A percentile compares a stretch with the other conserved stretches of the same genome.
Evolutionary conservation across 2,797 vertebrate genomes (phyloP).

Genomic region (Sparus aurata): DNA sequence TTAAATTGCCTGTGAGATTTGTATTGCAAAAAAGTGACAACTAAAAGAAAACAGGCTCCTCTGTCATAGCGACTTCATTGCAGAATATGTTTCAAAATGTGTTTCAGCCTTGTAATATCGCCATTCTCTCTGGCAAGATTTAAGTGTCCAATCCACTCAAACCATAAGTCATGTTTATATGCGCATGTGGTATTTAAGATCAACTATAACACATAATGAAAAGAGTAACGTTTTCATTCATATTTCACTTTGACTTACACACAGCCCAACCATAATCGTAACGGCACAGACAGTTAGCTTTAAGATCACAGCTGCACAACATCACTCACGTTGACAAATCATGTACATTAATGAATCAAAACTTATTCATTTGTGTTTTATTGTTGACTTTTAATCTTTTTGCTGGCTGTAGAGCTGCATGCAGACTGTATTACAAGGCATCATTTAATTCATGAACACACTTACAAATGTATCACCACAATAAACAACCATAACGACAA

Average conservation of each 20-base stretch:
- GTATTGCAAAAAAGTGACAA: slow-evolving; percentile 30
- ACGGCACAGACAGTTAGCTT: slow-evolving; percentile 12
- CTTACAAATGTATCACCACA: slow-evolving; percentile 10
- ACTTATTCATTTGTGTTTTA: slow-evolving; percentile 36
- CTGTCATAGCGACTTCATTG: slow-evolving; percentile 14
- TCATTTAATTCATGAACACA: slow-evolving; percentile 26
- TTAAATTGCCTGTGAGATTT: slow-evolving; percentile 39
- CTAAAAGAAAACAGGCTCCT: slow-evolving; percentile 18
- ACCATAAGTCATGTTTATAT: slow-evolving; percentile 44
- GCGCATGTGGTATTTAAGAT: slow-evolving; percentile 13
- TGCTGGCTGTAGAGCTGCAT: slow-evolving; percentile 6
- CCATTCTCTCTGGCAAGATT: slow-evolving; percentile 12
- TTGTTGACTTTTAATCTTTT: slow-evolving; percentile 25
- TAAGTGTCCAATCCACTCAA: slow-evolving; percentile 11
- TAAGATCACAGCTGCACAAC: slow-evolving; percentile 1
- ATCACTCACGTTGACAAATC: slow-evolving; percentile 36
- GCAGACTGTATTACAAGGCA: slow-evolving; percentile 10
- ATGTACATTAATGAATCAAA: slow-evolving; percentile 25
- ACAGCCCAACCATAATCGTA: slow-evolving; percentile 5
- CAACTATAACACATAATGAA: slow-evolving; percentile 36
- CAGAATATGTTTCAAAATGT: slow-evolving; percentile 25
- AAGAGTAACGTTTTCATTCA: slow-evolving; percentile 27
- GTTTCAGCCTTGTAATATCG: slow-evolving; percentile 19
- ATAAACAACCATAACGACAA: slow-evolving; percentile 33
- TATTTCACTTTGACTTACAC: slow-evolving; percentile 36